Evolutionary conservation across 2,113 vertebrate genomes (phyloP).

Genomic region (Tursiops truncatus): DNA sequence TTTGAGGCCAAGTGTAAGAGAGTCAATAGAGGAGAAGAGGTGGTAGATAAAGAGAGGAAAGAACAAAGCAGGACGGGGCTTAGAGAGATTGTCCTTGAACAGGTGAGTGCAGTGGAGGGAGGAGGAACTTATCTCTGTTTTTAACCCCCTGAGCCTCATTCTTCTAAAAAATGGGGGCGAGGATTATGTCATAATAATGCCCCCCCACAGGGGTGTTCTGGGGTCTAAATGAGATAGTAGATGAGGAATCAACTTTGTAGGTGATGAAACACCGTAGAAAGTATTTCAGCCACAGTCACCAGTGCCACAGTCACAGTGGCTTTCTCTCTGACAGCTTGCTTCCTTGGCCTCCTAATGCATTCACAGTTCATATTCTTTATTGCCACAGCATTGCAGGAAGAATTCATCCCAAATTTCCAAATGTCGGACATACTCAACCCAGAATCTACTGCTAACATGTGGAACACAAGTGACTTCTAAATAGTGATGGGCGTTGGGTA

Average conservation of each 20-base stretch:
- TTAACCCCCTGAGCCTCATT: not conserved
- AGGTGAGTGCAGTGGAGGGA: not conserved
- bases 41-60: not conserved
- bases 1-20: not conserved
- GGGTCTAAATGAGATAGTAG: not conserved
- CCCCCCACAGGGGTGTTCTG: not conserved
- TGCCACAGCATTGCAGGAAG: not conserved
- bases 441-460: not conserved
- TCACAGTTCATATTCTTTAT: not conserved
- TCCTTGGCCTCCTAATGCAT: not conserved
- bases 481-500: not conserved
- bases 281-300: not conserved
- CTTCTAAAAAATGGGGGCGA: not conserved
- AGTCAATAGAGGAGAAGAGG: not conserved
- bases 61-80: not conserved
- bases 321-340: not conserved
- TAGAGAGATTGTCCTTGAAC: not conserved
- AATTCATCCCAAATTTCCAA: constrained; percentile 14
- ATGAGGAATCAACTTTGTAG: not conserved
- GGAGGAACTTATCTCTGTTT: not conserved
- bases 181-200: not conserved
- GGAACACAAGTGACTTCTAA: not conserved
- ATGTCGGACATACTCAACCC: not conserved
- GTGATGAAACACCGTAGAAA: not conserved
- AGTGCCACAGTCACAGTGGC: no score